Percentiles rank a stretch among this genome's conserved stretches.
phyloP scores from a whole-genome alignment of 1,140 invertebrate genomes.

The Leptestheria dahalacensis region DNA sequence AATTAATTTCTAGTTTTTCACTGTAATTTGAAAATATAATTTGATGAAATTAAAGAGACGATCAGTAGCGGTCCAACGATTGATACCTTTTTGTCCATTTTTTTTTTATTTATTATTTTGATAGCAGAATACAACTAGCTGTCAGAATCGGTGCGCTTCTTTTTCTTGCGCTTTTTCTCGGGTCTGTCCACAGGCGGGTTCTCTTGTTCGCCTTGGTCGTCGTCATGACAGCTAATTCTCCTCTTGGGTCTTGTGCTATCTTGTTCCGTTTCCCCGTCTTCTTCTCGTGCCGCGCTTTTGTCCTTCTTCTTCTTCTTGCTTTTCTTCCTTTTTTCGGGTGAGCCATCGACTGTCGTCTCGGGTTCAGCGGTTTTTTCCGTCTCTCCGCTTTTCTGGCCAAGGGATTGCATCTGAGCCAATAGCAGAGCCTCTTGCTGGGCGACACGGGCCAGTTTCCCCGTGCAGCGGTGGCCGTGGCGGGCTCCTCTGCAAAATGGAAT shows the following conservation, averaged over 20 bases:
- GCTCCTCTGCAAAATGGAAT: conserved; percentile 24
- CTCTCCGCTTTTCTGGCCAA: no score
- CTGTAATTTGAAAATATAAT: no score
- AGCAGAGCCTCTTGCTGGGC: conserved; percentile 26
- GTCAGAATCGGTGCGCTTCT: neutral
- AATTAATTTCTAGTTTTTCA: no score
- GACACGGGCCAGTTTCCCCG: conserved; percentile 27
- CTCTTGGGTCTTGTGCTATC: neutral
- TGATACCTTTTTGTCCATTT: neutral
- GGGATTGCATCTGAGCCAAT: conserved; percentile 16
- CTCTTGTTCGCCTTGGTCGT: neutral
- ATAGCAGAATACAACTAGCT: neutral
- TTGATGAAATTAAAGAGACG: no score
- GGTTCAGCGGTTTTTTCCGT: neutral
- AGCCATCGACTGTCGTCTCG: neutral
- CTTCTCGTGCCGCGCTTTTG: neutral
- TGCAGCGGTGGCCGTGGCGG: conserved; percentile 28
- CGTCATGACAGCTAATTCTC: neutral
- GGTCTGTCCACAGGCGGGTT: neutral
- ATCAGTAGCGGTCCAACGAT: neutral
- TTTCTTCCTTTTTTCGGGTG: neutral
- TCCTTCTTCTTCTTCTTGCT: neutral
- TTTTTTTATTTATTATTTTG: neutral
- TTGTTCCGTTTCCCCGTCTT: neutral
- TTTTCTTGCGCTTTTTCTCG: conserved; percentile 10